Percentiles rank a stretch among this genome's conserved stretches.
These are phyloP conservation scores for Lagenorhynchus albirostris DNA, from an alignment of 2,113 vertebrate genomes.

Conservation along the genomic window DNA sequence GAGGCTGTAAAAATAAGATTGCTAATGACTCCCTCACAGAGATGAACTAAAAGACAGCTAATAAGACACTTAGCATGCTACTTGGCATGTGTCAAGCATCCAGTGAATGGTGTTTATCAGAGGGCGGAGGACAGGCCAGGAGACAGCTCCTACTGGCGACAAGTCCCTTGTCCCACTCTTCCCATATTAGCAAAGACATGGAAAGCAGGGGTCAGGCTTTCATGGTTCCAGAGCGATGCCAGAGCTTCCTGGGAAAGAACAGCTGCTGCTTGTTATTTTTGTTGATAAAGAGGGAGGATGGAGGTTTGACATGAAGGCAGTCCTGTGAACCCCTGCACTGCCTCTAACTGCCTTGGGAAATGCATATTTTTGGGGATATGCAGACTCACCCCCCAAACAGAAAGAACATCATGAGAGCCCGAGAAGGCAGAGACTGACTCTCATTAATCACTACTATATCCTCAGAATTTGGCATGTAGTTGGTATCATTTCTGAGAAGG, in stretches of 20 bases:
- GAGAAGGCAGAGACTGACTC: not conserved
- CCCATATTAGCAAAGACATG: not conserved
- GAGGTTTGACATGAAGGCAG: not conserved
- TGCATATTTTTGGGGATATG: not conserved
- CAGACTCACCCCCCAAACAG: not conserved
- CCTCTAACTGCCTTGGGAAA: not conserved
- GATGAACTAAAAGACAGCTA: not conserved
- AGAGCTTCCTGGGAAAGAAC: not conserved
- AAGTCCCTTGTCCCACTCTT: not conserved
- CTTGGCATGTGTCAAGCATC: not conserved
- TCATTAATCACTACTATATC: not conserved
- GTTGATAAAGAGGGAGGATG: not conserved
- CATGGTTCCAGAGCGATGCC: not conserved
- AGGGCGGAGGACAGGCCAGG: not conserved
- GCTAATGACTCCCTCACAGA: not conserved
- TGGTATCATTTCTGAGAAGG: not conserved
- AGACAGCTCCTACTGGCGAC: not conserved
- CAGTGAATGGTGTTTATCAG: not conserved
- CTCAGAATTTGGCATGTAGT: not conserved
- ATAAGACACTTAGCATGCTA: not conserved
- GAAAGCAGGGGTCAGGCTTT: not conserved
- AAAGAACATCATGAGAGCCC: not conserved
- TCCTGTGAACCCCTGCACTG: not conserved
- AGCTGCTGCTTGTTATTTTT: not conserved
- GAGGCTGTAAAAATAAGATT: not conserved